A percentile compares a stretch with the other conserved stretches of the same genome.
Evolutionary conservation across 2,113 vertebrate species (phyloP).

Genomic region (Psammodynastes pulverulentus): DNA sequence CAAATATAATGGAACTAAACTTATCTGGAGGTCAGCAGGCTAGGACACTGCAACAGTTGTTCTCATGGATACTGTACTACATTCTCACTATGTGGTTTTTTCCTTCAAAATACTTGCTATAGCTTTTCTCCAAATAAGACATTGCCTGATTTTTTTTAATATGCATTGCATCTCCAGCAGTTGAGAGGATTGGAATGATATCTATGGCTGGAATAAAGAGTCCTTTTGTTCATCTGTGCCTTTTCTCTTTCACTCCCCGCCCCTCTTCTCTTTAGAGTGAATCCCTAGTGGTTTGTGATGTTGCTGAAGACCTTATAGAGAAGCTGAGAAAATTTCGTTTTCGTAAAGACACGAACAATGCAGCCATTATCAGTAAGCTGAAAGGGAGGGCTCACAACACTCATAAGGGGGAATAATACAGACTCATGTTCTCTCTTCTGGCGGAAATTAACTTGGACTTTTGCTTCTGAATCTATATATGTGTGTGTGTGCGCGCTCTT

Average conservation of each 20-base stretch:
- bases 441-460: background rate
- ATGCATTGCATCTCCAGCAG: background rate
- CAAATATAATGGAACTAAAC: background rate
- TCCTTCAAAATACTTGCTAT: background rate
- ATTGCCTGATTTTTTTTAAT: background rate
- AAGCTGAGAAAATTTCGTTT: slow-evolving; percentile 93
- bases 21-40: background rate
- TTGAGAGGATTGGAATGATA: background rate
- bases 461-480: background rate
- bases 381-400: slow-evolving; percentile 17
- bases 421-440: background rate
- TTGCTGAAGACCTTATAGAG: slow-evolving; percentile 90
- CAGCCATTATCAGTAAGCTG: slow-evolving; percentile 94
- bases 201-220: rapidly evolving
- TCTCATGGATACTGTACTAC: background rate
- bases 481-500: too few relatives aligned
- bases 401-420: background rate
- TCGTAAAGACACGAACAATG: slow-evolving; percentile 96
- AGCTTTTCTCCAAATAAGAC: background rate
- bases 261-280: slow-evolving; percentile 76
- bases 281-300: slow-evolving; percentile 93
- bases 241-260: slow-evolving; percentile 3
- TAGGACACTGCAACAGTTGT: background rate
- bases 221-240: background rate
- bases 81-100: background rate